Conservation (phyloP, 1,140 invertebrate species). For the Drepana arcuata region DNA sequence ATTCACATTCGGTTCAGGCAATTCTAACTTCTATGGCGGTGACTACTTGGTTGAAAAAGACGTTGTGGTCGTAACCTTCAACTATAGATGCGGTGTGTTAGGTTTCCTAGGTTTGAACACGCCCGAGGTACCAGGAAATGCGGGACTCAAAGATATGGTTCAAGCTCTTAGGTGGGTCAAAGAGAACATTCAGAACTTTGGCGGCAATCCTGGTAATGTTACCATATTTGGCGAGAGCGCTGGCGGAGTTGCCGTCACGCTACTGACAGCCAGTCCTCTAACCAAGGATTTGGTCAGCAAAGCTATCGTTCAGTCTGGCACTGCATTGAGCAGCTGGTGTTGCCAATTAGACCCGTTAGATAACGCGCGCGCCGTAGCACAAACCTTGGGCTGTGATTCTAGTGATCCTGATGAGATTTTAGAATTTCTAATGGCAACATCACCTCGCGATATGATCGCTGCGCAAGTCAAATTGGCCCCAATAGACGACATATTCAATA, state of each 20-base stretch:
- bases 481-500: conserved; percentile 15
- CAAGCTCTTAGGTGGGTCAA: conserved; percentile 76
- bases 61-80: conserved; percentile 78
- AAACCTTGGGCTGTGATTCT: conserved; percentile 41
- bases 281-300: conserved; percentile 73
- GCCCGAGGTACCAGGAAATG: conserved; percentile 73
- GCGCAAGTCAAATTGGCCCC: conserved; percentile 24
- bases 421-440: conserved; percentile 42
- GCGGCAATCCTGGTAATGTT: conserved; percentile 71
- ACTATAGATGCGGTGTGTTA: conserved; percentile 78
- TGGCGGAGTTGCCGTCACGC: conserved; percentile 63
- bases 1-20: conserved; percentile 75
- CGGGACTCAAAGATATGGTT: conserved; percentile 76
- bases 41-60: conserved; percentile 76
- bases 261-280: conserved; percentile 68
- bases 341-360: conserved; percentile 43
- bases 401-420: conserved; percentile 40
- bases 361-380: conserved; percentile 44
- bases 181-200: conserved; percentile 72
- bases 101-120: conserved; percentile 74
- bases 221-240: conserved; percentile 74
- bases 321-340: conserved; percentile 75
- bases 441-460: conserved; percentile 47
- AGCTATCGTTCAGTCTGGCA: conserved; percentile 78
- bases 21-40: conserved; percentile 62